phyloP scores from a whole-genome alignment of 2,113 vertebrate species.

The Genyomyrus donnyi region DNA sequence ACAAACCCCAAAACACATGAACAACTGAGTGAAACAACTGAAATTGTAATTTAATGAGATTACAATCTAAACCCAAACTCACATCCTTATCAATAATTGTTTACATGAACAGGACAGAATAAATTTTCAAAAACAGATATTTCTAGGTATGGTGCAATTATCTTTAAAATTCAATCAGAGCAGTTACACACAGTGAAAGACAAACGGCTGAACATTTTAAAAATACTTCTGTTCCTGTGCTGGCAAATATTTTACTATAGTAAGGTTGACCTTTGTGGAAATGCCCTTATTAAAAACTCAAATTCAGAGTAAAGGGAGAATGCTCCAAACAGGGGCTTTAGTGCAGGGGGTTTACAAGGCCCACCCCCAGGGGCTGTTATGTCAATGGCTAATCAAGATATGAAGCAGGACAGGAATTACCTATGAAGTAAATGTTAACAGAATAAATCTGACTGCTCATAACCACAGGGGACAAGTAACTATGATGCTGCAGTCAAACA shows the following conservation, averaged over 20 bases:
- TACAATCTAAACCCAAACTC: neutral
- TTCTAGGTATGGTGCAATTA: neutral
- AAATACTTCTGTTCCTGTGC: neutral
- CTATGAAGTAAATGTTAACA: neutral
- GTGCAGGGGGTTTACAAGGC: neutral
- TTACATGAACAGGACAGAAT: neutral
- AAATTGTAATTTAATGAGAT: neutral
- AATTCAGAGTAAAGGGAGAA: neutral
- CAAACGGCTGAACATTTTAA: neutral
- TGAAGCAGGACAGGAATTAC: neutral
- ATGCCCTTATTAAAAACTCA: neutral
- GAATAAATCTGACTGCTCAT: neutral
- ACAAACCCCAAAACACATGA: constrained; percentile 18
- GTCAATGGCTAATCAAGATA: neutral
- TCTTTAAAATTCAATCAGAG: neutral
- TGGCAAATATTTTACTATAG: neutral
- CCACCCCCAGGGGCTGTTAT: neutral
- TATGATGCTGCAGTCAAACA: neutral
- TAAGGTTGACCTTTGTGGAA: neutral
- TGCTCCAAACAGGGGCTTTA: neutral
- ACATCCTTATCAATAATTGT: neutral
- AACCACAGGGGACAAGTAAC: neutral
- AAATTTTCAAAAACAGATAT: neutral
- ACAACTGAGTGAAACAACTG: constrained; percentile 8
- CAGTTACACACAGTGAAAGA: neutral